phyloP scores from a whole-genome alignment of 2,113 vertebrate species.

The Silurus glanis region DNA sequence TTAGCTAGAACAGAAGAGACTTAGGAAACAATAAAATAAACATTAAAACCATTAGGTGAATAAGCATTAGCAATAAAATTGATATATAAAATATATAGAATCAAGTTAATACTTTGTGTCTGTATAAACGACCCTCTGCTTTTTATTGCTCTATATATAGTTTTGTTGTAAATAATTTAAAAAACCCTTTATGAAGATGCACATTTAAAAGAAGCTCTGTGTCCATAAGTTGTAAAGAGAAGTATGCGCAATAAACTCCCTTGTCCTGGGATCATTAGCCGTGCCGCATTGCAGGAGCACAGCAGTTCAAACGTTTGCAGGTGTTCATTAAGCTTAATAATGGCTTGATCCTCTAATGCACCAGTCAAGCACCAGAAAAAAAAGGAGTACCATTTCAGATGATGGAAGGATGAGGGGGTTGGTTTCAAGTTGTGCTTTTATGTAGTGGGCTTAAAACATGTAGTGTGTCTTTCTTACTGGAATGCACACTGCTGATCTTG shows the following conservation, averaged over 20 bases:
- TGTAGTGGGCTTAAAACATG: not conserved
- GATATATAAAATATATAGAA: not conserved
- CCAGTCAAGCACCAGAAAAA: conserved; percentile 6
- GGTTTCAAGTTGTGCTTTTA: not conserved
- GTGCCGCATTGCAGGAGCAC: conserved; percentile 34
- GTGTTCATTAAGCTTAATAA: conserved; percentile 46
- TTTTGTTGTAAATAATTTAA: conserved; percentile 44
- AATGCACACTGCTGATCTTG: not conserved
- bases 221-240: conserved; percentile 42
- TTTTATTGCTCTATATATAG: conserved; percentile 11
- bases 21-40: not conserved
- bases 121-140: conserved; percentile 11
- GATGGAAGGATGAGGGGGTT: not conserved
- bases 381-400: conserved; percentile 6
- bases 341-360: conserved; percentile 34
- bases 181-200: conserved; percentile 32
- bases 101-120: not conserved
- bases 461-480: not conserved
- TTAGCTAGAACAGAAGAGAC: not conserved
- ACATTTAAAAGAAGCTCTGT: conserved; percentile 45
- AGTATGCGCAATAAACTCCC: not conserved
- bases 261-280: conserved; percentile 33
- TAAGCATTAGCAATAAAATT: not conserved
- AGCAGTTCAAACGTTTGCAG: conserved; percentile 23
- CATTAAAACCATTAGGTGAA: not conserved